A percentile compares a stretch with the other conserved stretches of the same genome.
Evolutionary conservation across 2,113 vertebrate genomes (phyloP).

Genomic region (Psophia crepitans): DNA sequence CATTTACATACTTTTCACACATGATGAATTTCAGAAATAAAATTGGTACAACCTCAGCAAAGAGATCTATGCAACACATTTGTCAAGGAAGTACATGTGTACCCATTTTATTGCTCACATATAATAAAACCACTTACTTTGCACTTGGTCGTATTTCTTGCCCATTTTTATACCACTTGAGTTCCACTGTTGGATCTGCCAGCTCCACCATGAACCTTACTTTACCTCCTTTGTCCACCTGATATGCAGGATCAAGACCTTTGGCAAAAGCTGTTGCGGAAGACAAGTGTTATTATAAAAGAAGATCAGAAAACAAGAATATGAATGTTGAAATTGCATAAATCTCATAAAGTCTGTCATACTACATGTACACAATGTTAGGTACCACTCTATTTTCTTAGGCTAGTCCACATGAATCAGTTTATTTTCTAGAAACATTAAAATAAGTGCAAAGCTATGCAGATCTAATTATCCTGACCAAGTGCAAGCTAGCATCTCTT

Average conservation of each 20-base stretch:
- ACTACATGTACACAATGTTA: neutral
- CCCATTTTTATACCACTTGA: slow-evolving; percentile 99
- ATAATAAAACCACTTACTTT: slow-evolving; percentile 82
- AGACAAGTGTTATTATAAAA: neutral
- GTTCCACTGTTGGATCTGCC: slow-evolving; percentile 94
- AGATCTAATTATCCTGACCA: neutral
- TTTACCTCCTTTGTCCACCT: slow-evolving; percentile 93
- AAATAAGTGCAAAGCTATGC: neutral
- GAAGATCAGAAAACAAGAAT: neutral
- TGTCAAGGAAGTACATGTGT: neutral
- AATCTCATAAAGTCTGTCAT: neutral
- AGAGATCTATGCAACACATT: neutral
- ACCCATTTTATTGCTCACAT: neutral
- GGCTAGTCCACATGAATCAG: neutral
- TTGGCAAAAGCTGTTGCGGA: slow-evolving; percentile 88
- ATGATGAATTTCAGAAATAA: neutral
- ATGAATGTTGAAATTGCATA: neutral
- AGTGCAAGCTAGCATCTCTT: neutral
- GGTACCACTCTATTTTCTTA: neutral
- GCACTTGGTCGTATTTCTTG: slow-evolving; percentile 93
- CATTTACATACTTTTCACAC: neutral
- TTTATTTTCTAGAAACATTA: neutral
- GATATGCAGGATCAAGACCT: slow-evolving; percentile 94
- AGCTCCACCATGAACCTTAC: slow-evolving; percentile 93
- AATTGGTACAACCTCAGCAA: neutral